These are phyloP conservation scores for Fragum fragum DNA, from an alignment of 2,888 invertebrate genomes.

Conservation along the genomic window DNA sequence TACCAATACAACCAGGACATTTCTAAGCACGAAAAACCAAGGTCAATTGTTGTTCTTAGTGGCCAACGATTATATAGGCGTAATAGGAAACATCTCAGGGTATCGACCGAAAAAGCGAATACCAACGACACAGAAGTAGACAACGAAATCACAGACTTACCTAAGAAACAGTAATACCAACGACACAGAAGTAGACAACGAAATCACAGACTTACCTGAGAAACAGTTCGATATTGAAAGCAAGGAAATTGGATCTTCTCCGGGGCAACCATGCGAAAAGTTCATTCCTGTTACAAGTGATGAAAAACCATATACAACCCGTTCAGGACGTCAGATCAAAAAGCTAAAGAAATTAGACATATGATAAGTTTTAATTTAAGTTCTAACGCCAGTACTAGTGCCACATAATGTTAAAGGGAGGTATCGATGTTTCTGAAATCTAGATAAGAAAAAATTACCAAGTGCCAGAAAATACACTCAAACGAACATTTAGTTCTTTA, in stretches of 20 bases:
- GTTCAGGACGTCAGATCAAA: constrained; percentile 14
- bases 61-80: constrained; percentile 32
- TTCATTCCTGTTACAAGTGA: neutral
- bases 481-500: too few relatives aligned
- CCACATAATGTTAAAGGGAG: constrained; percentile 22
- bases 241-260: neutral
- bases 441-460: too few relatives aligned
- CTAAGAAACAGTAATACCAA: too few relatives aligned
- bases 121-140: neutral
- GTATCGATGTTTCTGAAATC: too few relatives aligned
- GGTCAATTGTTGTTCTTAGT: constrained; percentile 29
- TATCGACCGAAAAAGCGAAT: constrained; percentile 16
- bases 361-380: neutral
- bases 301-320: constrained; percentile 2
- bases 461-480: too few relatives aligned
- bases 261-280: neutral
- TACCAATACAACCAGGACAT: constrained; percentile 27
- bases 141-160: too few relatives aligned
- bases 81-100: constrained; percentile 37
- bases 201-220: neutral
- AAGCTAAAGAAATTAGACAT: constrained; percentile 8
- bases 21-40: constrained; percentile 33
- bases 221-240: neutral
- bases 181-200: neutral
- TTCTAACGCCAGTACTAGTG: neutral